Percentiles rank a stretch among this genome's conserved stretches.
These are phyloP conservation scores for Ips nitidus DNA, from an alignment of 1,140 invertebrate species.

Conservation along the genomic window DNA sequence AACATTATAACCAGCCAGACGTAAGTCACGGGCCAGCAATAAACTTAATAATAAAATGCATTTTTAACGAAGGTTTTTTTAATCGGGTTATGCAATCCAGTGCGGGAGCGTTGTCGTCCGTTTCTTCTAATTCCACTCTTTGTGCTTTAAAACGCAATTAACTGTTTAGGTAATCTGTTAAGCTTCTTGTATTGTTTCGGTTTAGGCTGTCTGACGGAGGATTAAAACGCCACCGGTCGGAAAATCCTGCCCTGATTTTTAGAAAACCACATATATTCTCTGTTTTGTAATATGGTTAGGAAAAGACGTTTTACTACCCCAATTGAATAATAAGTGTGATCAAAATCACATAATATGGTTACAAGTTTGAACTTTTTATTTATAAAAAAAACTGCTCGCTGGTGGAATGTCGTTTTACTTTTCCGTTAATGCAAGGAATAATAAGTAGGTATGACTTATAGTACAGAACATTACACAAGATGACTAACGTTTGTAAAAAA, in stretches of 20 bases:
- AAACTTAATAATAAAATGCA: background rate
- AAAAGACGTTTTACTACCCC: too few relatives aligned
- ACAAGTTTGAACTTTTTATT: too few relatives aligned
- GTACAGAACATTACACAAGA: slow-evolving; percentile 13
- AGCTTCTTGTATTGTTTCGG: slow-evolving; percentile 18
- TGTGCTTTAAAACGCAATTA: slow-evolving; percentile 15
- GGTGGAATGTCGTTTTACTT: too few relatives aligned
- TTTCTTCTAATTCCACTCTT: slow-evolving; percentile 5
- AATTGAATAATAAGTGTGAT: too few relatives aligned
- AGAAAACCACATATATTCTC: background rate
- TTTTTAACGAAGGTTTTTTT: slow-evolving; percentile 12
- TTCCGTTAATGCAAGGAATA: background rate
- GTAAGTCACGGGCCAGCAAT: background rate
- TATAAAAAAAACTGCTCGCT: too few relatives aligned
- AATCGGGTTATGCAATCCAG: background rate
- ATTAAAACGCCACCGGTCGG: slow-evolving; percentile 7
- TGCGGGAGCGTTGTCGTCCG: slow-evolving; percentile 1
- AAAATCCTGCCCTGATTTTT: background rate
- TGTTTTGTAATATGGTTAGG: background rate
- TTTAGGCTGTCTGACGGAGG: background rate
- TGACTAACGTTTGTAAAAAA: slow-evolving; percentile 15
- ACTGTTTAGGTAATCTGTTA: slow-evolving; percentile 17
- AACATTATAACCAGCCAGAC: background rate
- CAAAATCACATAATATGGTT: too few relatives aligned
- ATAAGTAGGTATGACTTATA: slow-evolving; percentile 18